Conservation (phyloP, 2,113 vertebrate species). For the Gyps fulvus region DNA sequence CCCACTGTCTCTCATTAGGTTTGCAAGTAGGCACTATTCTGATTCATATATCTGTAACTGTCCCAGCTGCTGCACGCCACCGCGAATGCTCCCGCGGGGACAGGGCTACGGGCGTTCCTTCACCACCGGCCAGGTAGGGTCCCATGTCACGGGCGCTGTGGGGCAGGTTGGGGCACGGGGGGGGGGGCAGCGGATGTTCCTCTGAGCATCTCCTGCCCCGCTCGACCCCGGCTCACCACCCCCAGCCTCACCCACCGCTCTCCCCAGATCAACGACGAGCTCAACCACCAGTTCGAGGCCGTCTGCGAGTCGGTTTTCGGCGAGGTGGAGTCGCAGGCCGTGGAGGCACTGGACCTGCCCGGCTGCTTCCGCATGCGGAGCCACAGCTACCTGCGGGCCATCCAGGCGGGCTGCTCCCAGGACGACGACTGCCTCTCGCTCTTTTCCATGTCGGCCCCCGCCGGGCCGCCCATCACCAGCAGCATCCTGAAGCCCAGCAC, state of each 20-base stretch:
- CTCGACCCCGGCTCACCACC: not conserved
- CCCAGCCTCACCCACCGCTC: not conserved
- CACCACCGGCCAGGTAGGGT: slow-evolving; percentile 91
- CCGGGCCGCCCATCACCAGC: slow-evolving; percentile 81
- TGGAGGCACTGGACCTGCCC: slow-evolving; percentile 95
- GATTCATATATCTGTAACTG: slow-evolving; percentile 86
- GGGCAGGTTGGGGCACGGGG: not conserved
- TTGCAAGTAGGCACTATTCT: slow-evolving; percentile 80
- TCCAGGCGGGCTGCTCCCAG: slow-evolving; percentile 97
- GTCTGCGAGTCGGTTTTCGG: slow-evolving; percentile 95
- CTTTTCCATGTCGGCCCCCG: slow-evolving; percentile 88
- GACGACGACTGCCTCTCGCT: slow-evolving; percentile 97
- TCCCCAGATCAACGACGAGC: slow-evolving; percentile 85
- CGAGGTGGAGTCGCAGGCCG: slow-evolving; percentile 93
- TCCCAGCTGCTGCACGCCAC: slow-evolving; percentile 83
- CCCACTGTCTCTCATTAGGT: slow-evolving; percentile 68
- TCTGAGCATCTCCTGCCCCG: not conserved
- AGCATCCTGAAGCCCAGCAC: slow-evolving; percentile 87
- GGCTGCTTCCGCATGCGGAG: slow-evolving; percentile 97
- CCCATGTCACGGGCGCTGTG: accelerated
- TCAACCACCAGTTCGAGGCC: slow-evolving; percentile 93
- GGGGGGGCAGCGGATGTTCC: accelerated
- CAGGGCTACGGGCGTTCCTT: slow-evolving; percentile 92
- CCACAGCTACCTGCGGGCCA: slow-evolving; percentile 98
- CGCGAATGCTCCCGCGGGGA: slow-evolving; percentile 88